phyloP scores from a whole-genome alignment of 1,140 invertebrate genomes.

The Lutraria rhynchaena region DNA sequence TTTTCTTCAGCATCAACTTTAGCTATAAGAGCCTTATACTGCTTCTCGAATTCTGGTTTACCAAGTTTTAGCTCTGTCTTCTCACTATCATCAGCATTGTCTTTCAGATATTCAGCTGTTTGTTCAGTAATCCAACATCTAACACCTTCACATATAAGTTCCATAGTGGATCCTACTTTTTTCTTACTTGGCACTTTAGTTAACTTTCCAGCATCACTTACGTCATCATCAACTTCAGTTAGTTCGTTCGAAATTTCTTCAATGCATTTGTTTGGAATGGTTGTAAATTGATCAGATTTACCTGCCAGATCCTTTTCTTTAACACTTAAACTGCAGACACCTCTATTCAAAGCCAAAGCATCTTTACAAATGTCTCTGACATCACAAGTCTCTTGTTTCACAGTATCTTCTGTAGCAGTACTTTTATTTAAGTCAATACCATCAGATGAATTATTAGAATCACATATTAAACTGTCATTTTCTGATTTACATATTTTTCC shows the following conservation, averaged over 20 bases:
- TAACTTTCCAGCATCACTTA: background rate
- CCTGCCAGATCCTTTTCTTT: background rate
- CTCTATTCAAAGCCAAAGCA: no score
- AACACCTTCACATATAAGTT: slow-evolving; percentile 20
- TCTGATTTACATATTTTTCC: background rate
- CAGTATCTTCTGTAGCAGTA: no score
- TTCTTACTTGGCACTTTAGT: background rate
- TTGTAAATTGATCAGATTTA: background rate
- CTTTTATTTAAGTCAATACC: no score
- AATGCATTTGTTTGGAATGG: no score
- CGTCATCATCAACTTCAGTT: background rate
- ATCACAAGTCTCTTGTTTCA: no score
- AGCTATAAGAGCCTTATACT: slow-evolving; percentile 33
- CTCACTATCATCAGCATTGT: background rate
- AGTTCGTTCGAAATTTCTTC: background rate
- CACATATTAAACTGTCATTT: background rate
- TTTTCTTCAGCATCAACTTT: slow-evolving; percentile 55
- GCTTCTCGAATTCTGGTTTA: slow-evolving; percentile 23
- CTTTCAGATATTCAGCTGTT: slow-evolving; percentile 22
- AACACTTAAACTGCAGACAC: background rate
- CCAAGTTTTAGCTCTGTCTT: background rate
- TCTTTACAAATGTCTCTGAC: no score
- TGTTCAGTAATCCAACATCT: slow-evolving; percentile 30
- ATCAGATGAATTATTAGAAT: no score
- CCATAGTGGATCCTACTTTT: slow-evolving; percentile 2